phyloP scores from a whole-genome alignment of 2,797 vertebrate genomes.

The Syngnathus acus region DNA sequence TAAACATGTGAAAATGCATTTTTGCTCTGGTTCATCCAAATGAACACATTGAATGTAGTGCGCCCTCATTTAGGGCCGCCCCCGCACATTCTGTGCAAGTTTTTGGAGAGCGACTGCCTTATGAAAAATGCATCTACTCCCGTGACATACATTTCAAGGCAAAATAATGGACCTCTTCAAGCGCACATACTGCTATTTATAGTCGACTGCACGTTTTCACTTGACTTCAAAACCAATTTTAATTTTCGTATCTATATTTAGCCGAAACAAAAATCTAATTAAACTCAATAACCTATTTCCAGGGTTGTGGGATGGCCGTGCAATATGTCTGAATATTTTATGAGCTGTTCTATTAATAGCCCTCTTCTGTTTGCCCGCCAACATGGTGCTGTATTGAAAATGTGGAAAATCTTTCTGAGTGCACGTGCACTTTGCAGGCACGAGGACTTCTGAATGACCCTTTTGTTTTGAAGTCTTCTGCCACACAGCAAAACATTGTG shows the following conservation, averaged over 20 bases:
- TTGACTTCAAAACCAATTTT: conserved; percentile 19
- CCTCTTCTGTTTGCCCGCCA: conserved; percentile 25
- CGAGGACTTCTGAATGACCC: neutral
- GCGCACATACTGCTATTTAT: conserved; percentile 1
- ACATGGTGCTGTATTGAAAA: conserved; percentile 31
- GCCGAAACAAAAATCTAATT: conserved; percentile 28
- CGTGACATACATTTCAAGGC: conserved; percentile 53
- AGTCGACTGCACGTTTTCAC: conserved; percentile 36
- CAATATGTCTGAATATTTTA: conserved; percentile 57
- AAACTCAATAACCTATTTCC: conserved; percentile 43
- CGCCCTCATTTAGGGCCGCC: neutral
- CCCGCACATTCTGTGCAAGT: conserved; percentile 17
- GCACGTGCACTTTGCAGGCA: conserved; percentile 18
- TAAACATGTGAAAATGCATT: neutral
- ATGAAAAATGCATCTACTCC: conserved; percentile 54
- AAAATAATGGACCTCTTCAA: conserved; percentile 15
- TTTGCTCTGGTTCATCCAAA: neutral
- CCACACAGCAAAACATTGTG: conserved; percentile 16
- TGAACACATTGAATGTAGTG: neutral
- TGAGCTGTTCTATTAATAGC: conserved; percentile 53
- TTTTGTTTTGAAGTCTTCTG: neutral
- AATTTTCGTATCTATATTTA: conserved; percentile 29
- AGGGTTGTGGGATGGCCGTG: conserved; percentile 23
- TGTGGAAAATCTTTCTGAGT: conserved; percentile 28
- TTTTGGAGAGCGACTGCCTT: conserved; percentile 19